Evolutionary conservation across 1,140 invertebrate species (phyloP).

Genomic region (Neomicropteryx cornuta): DNA sequence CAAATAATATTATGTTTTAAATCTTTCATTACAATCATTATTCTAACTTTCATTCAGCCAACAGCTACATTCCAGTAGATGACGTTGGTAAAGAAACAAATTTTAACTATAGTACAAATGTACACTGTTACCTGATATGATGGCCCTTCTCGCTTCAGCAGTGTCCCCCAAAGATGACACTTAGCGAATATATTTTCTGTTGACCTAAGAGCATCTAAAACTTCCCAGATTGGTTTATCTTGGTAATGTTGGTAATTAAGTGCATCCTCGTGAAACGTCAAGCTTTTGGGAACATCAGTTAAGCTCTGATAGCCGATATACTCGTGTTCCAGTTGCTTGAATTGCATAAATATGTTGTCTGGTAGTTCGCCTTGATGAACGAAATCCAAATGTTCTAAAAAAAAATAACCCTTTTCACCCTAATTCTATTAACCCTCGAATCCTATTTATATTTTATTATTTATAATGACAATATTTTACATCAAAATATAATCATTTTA

Average conservation of each 20-base stretch:
- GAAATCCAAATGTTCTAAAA: conserved; percentile 89
- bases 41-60: no score
- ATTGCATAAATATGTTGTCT: conserved; percentile 62
- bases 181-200: conserved; percentile 66
- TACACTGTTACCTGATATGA: conserved; percentile 62
- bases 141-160: conserved; percentile 72
- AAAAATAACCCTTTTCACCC: conserved; percentile 14
- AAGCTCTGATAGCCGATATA: conserved; percentile 93
- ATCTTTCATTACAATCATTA: no score
- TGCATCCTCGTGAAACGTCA: conserved; percentile 37
- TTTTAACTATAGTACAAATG: no score
- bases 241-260: conserved; percentile 33
- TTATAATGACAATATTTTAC: no score
- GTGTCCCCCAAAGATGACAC: conserved; percentile 74
- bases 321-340: conserved; percentile 82
- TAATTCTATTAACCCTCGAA: conserved; percentile 5
- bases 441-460: neutral
- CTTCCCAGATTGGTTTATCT: conserved; percentile 55
- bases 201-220: conserved; percentile 58
- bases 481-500: no score
- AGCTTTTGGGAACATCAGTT: conserved; percentile 86
- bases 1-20: no score
- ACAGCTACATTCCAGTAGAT: no score
- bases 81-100: no score
- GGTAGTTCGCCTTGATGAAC: conserved; percentile 67